Percentiles rank a stretch among this genome's conserved stretches.
These are phyloP conservation scores for Hylaeus volcanicus DNA, from an alignment of 1,140 invertebrate species.

Conservation along the genomic window DNA sequence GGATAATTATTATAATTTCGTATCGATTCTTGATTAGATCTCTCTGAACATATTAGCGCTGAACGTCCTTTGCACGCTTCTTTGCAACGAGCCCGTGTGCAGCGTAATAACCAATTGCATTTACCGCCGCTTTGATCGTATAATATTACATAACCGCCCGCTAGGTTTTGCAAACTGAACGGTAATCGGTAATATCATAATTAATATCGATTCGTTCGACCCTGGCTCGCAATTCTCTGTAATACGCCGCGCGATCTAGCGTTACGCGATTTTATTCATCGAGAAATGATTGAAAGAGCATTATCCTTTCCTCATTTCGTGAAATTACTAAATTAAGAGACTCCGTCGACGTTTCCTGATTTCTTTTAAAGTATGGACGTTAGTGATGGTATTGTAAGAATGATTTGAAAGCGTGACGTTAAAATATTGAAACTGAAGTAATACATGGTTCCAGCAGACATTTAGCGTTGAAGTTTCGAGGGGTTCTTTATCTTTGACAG, in stretches of 20 bases:
- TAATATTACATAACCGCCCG: conserved; percentile 31
- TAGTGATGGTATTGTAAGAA: too few relatives aligned
- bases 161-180: conserved; percentile 33
- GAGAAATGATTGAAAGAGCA: too few relatives aligned
- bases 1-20: conserved; percentile 19
- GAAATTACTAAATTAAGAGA: too few relatives aligned
- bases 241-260: neutral
- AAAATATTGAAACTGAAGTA: too few relatives aligned
- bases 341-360: too few relatives aligned
- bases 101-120: conserved; percentile 19
- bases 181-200: conserved; percentile 37
- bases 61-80: neutral
- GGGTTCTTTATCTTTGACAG: too few relatives aligned
- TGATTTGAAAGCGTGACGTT: too few relatives aligned
- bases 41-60: neutral
- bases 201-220: conserved; percentile 30
- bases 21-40: conserved; percentile 2
- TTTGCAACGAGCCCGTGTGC: neutral
- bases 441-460: too few relatives aligned
- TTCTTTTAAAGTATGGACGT: too few relatives aligned
- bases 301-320: too few relatives aligned
- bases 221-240: neutral
- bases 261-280: neutral
- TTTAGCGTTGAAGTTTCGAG: too few relatives aligned
- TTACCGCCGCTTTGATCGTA: conserved; percentile 35